These are phyloP conservation scores for Chiropotes sagulatus DNA, from an alignment of 2,797 vertebrate genomes.

Conservation along the genomic window DNA sequence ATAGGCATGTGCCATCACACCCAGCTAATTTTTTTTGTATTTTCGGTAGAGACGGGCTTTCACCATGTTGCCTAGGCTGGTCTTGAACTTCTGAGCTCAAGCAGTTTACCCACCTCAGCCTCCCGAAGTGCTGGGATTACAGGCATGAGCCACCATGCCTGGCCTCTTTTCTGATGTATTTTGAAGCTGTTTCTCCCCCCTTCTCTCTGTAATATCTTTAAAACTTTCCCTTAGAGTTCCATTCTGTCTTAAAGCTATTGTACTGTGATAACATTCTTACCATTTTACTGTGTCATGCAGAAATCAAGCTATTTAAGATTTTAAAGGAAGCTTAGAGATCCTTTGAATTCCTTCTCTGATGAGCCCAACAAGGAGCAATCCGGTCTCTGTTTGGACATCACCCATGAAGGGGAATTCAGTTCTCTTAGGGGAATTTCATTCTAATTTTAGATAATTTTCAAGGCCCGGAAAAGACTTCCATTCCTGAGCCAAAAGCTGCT, in stretches of 20 bases:
- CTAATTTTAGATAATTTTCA: background rate
- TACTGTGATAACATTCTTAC: background rate
- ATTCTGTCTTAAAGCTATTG: background rate
- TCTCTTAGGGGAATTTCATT: background rate
- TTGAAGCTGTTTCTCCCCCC: background rate
- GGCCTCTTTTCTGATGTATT: background rate
- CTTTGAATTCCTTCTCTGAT: conserved; percentile 7
- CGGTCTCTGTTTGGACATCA: background rate
- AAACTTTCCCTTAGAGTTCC: conserved; percentile 5
- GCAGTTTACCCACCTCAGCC: background rate
- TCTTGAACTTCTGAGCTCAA: background rate
- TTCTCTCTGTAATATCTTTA: background rate
- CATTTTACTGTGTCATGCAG: background rate
- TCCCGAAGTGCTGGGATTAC: background rate
- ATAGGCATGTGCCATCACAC: background rate
- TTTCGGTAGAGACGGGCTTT: background rate
- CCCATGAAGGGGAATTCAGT: background rate
- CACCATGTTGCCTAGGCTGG: background rate
- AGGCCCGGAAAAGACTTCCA: background rate
- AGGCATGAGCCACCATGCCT: background rate
- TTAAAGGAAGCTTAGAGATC: conserved; percentile 3
- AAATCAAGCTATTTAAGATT: background rate
- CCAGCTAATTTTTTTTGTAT: background rate
- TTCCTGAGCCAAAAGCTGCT: background rate
- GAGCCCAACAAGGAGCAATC: background rate